A percentile compares a stretch with the other conserved stretches of the same genome.
These are phyloP conservation scores for Pachymerium ferrugineum DNA, from an alignment of 2,888 invertebrate genomes.

Conservation along the genomic window DNA sequence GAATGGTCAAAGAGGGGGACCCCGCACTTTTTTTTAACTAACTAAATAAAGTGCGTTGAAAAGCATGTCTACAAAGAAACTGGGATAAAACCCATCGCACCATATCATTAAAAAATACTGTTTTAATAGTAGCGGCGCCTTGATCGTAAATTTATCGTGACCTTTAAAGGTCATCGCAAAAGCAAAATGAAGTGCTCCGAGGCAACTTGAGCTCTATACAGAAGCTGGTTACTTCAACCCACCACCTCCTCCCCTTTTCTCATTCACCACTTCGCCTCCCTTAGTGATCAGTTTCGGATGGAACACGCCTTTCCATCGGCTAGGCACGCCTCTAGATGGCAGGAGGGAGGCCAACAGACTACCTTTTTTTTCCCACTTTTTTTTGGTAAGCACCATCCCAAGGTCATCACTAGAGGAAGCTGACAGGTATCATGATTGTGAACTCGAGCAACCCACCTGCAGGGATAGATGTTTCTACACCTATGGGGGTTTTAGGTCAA, in stretches of 20 bases:
- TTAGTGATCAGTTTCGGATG: slow-evolving; percentile 2
- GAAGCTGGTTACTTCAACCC: neutral
- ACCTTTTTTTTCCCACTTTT: neutral
- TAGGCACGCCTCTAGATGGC: neutral
- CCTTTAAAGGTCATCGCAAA: neutral
- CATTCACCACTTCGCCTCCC: neutral
- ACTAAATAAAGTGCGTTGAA: too few relatives aligned
- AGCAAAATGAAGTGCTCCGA: neutral
- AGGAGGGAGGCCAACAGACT: neutral
- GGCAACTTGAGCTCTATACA: neutral
- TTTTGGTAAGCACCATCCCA: neutral
- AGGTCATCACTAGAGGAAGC: slow-evolving; percentile 2
- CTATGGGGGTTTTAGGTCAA: neutral
- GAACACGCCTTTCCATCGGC: neutral
- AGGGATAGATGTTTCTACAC: neutral
- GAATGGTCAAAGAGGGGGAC: neutral
- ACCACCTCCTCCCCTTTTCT: slow-evolving; percentile 2
- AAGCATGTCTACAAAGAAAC: too few relatives aligned
- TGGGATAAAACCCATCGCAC: neutral
- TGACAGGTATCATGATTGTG: neutral
- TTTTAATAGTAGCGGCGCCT: neutral
- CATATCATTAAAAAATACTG: neutral
- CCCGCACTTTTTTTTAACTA: neutral
- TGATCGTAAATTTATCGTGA: neutral
- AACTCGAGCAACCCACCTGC: neutral